phyloP scores from a whole-genome alignment of 1,140 invertebrate species.

The Spodoptera frugiperda region DNA sequence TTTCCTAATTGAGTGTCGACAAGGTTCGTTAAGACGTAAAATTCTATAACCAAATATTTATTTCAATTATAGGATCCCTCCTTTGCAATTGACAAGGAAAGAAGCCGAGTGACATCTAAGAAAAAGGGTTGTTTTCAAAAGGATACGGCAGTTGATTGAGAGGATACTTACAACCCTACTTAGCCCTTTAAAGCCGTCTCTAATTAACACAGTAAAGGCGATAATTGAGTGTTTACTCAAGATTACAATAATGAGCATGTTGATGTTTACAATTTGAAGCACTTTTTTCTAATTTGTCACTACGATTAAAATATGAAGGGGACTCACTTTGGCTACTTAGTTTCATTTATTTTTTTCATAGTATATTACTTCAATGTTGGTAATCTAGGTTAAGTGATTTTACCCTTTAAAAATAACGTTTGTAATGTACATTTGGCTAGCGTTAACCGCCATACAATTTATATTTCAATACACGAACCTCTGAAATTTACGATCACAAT shows the following conservation, averaged over 20 bases:
- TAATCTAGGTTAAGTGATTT: too few species aligned
- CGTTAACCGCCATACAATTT: too few species aligned
- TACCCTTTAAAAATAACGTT: too few species aligned
- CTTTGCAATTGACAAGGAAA: slow-evolving; percentile 79
- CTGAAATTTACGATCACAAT: slow-evolving; percentile 17
- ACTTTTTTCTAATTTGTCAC: too few species aligned
- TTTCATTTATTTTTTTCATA: too few species aligned
- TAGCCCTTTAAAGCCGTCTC: slow-evolving; percentile 72
- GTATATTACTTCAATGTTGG: too few species aligned
- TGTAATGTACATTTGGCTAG: too few species aligned
- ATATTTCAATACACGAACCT: not conserved
- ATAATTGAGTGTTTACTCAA: slow-evolving; percentile 65
- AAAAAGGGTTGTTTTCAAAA: slow-evolving; percentile 79
- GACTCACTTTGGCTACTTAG: too few species aligned
- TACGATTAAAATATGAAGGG: too few species aligned
- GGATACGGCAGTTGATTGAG: slow-evolving; percentile 72
- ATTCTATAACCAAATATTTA: slow-evolving; percentile 83
- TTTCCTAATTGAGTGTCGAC: slow-evolving; percentile 69
- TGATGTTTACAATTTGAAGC: slow-evolving; percentile 25
- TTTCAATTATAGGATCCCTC: slow-evolving; percentile 76
- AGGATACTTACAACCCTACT: slow-evolving; percentile 63
- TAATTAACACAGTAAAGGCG: slow-evolving; percentile 73
- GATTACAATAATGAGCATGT: slow-evolving; percentile 40
- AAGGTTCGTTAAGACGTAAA: slow-evolving; percentile 72
- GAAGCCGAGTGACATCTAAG: slow-evolving; percentile 74